phyloP scores from a whole-genome alignment of 1,140 invertebrate genomes.

The Marisa cornuarietis region DNA sequence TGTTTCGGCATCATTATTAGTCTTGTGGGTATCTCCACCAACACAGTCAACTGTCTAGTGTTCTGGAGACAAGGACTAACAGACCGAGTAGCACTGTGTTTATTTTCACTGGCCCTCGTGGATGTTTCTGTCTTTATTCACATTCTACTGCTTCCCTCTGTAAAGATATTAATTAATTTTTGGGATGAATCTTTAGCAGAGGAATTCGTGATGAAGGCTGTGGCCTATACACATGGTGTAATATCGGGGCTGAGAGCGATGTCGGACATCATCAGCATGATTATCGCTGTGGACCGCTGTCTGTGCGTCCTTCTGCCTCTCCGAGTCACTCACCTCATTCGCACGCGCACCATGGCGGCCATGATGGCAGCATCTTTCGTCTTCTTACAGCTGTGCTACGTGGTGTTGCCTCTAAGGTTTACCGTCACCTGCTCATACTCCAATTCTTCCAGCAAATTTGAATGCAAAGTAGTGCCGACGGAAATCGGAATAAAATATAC shows the following conservation, averaged over 20 bases:
- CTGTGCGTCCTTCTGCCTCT: constrained; percentile 7
- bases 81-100: neutral
- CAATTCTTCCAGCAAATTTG: neutral
- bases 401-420: neutral
- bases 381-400: neutral
- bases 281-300: constrained; percentile 1
- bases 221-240: neutral
- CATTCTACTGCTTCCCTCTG: neutral
- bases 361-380: neutral
- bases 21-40: neutral
- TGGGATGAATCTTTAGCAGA: neutral
- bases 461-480: neutral
- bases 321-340: neutral
- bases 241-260: neutral
- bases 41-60: constrained; percentile 8
- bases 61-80: neutral
- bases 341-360: neutral
- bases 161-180: neutral
- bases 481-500: neutral
- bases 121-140: neutral
- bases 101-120: neutral
- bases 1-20: neutral
- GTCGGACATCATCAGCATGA: neutral
- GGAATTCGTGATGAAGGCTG: neutral
- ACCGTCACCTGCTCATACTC: neutral